Base-by-base conservation (phyloP, 1,140 invertebrate species). In the Brachionus calyciflorus region DNA sequence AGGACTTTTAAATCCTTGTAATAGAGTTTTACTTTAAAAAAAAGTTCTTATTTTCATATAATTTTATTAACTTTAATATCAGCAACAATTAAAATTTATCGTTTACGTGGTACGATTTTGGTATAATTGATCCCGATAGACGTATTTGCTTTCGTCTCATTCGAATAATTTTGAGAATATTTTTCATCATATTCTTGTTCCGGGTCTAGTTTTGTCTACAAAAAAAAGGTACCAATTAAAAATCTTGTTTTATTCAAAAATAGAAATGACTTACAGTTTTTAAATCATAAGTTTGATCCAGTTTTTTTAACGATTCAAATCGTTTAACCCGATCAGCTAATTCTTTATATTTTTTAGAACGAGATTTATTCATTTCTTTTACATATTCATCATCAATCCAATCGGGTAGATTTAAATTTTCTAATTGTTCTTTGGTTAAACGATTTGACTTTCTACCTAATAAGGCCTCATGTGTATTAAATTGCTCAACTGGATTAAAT, bases 391-490 rank as follows among this genome's bases (percentile, higher is more conserved):
- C 55, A 77, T 80, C 78, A 19, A 76, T 14, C 37, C 44, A 21
- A 21, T 46, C 53, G 10, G 41, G 70, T 70, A 69, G 65, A 63
- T 53, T 55, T 30, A 55, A 14, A 28, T 78, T 88, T 76, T 88
- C 83, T 57, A 95, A 83, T 79, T 88, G 87, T 9, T 87, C 85
- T 24, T 89, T 78, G 77, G 86, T 88, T 12, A 89, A 87, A 78
- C 92, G 84, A 81, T 93, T 93, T 9, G 88, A 90, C 78, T 87
- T 88, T 70, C 90, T 86, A 19, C 85, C 83, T 1, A 93, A 79
- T 1, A 93, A 83, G 0, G 87, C 84, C 0, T 91, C 90, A 83
- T 92, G 90, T 0, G 91, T 93, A 78, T 91, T 88, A 1, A 94
- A 83, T 53, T 88, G 87, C 77, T 91, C 88, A 0, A 88, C 89